Percentiles rank a stretch among this genome's conserved stretches.
phyloP scores from a whole-genome alignment of 2,888 invertebrate species.

The Bellardia bayeri region DNA sequence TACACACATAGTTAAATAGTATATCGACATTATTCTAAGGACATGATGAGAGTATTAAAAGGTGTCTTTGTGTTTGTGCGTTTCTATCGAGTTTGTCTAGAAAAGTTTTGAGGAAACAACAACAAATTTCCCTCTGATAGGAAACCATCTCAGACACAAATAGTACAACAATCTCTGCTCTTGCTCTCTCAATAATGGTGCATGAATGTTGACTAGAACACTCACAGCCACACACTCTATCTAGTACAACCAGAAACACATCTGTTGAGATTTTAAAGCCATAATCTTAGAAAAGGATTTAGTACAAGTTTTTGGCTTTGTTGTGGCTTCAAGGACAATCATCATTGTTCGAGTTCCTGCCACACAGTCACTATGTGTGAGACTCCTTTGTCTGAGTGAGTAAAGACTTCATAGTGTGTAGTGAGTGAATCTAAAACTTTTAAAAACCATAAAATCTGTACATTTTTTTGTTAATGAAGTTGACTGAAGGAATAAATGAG shows the following conservation, averaged over 20 bases:
- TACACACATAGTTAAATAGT: neutral
- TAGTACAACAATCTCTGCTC: neutral
- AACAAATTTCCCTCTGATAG: too few species aligned
- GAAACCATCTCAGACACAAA: neutral
- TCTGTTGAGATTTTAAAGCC: slow-evolving; percentile 64
- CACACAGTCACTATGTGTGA: neutral
- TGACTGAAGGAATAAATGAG: slow-evolving; percentile 52
- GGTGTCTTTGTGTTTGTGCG: neutral
- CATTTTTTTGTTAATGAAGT: slow-evolving; percentile 71
- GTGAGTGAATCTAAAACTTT: slow-evolving; percentile 43
- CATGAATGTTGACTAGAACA: neutral
- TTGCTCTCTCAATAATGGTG: neutral
- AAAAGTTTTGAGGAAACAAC: slow-evolving; percentile 20
- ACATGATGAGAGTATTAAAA: neutral
- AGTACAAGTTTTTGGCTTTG: slow-evolving; percentile 68
- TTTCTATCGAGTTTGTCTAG: slow-evolving; percentile 21
- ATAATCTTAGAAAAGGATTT: slow-evolving; percentile 70
- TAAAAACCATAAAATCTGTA: slow-evolving; percentile 66
- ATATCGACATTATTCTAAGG: slow-evolving; percentile 8
- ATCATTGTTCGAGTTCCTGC: slow-evolving; percentile 19
- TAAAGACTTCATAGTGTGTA: neutral
- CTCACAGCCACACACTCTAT: neutral
- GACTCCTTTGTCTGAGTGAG: neutral
- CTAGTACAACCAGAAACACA: slow-evolving; percentile 29
- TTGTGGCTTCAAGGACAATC: slow-evolving; percentile 69